These are phyloP conservation scores for Crenichthys baileyi DNA, from an alignment of 2,797 vertebrate genomes.

Conservation along the genomic window DNA sequence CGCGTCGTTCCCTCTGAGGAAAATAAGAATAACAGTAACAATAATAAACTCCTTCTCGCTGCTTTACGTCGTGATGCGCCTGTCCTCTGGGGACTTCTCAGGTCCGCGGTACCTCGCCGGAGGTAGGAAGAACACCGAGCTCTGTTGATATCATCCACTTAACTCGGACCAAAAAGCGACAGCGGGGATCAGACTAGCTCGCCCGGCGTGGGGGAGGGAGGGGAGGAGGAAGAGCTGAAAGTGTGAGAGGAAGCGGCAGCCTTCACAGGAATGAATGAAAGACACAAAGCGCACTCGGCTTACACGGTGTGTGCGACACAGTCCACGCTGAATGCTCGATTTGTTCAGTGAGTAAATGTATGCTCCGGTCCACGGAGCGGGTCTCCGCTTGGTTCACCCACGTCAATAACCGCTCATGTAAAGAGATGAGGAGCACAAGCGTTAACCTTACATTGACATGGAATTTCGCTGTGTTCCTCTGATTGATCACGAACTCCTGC, in stretches of 20 bases:
- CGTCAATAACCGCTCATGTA: conserved; percentile 63
- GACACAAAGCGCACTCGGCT: conserved; percentile 43
- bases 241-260: conserved; percentile 44
- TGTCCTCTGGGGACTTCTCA: conserved; percentile 52
- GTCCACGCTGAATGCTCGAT: conserved; percentile 41
- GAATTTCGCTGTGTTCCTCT: background rate
- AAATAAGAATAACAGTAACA: background rate
- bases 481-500: background rate
- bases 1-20: conserved; percentile 12
- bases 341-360: conserved; percentile 62
- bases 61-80: conserved; percentile 61
- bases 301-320: conserved; percentile 32
- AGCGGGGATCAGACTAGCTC: conserved; percentile 22
- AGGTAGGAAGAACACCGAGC: conserved; percentile 38
- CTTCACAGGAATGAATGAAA: conserved; percentile 64
- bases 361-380: conserved; percentile 65
- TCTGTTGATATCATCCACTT: conserved; percentile 60
- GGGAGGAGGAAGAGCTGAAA: conserved; percentile 7
- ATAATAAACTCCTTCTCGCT: conserved; percentile 23
- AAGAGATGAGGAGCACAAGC: conserved; percentile 3
- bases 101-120: conserved; percentile 30
- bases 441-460: background rate
- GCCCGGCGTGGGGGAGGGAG: conserved; percentile 14
- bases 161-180: conserved; percentile 37
- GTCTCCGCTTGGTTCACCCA: conserved; percentile 61